Conservation (phyloP, 2,797 vertebrate genomes). For the Mus spretus region DNA sequence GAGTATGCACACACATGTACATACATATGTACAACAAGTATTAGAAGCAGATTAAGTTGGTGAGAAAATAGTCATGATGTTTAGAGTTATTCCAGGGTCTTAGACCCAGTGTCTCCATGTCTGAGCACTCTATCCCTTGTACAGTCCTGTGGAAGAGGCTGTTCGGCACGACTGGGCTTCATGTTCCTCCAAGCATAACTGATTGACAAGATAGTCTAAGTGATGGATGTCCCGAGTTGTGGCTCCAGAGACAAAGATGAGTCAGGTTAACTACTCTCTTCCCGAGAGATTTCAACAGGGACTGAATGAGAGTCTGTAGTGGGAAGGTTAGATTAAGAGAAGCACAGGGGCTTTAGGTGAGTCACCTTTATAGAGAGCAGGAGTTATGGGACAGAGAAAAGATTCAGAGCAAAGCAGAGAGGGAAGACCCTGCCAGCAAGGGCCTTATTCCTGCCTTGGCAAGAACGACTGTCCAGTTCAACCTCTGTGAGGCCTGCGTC, state of each 20-base stretch:
- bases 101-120: neutral
- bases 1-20: neutral
- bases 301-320: conserved; percentile 31
- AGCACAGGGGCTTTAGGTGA: neutral
- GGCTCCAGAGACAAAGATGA: conserved; percentile 37
- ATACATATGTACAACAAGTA: neutral
- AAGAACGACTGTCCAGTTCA: conserved; percentile 13
- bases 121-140: neutral
- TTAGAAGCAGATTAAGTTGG: conserved; percentile 28
- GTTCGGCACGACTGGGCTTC: conserved; percentile 1
- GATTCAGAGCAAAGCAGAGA: neutral
- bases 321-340: conserved; percentile 45
- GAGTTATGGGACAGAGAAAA: conserved; percentile 51
- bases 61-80: neutral
- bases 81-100: too few species aligned
- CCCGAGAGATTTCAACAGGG: conserved; percentile 23
- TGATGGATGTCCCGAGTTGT: neutral
- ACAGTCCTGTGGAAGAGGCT: neutral
- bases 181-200: conserved; percentile 26
- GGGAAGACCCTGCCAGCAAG: neutral
- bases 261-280: neutral
- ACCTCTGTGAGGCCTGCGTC: neutral
- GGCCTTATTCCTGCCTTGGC: neutral
- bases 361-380: conserved; percentile 22
- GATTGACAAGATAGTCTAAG: neutral